Evolutionary conservation across 2,888 invertebrate genomes (phyloP).

Genomic region (Spatulosminthurus flaviceps): DNA sequence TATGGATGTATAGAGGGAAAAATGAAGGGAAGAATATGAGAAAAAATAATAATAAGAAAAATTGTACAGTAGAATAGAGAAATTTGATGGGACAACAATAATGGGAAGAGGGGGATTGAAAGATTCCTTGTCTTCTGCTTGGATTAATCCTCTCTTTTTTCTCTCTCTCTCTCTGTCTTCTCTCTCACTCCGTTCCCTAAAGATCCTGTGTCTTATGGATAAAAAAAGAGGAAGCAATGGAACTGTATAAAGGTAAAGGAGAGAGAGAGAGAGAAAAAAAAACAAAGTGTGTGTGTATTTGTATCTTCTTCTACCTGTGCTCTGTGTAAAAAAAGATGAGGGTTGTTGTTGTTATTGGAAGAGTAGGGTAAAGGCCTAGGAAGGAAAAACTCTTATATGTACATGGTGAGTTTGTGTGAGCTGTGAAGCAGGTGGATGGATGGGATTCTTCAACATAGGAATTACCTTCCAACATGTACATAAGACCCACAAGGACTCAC

Average conservation of each 20-base stretch:
- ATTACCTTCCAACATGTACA: not conserved
- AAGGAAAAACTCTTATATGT: too few species aligned
- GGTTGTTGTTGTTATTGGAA: constrained; percentile 16
- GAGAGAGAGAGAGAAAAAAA: not conserved
- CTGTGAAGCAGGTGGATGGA: constrained; percentile 37
- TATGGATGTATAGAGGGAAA: too few species aligned
- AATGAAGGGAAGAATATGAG: too few species aligned
- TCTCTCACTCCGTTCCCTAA: too few species aligned
- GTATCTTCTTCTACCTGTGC: too few species aligned
- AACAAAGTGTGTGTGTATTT: constrained; percentile 3
- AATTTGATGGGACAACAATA: constrained; percentile 24
- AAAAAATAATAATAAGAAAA: not conserved
- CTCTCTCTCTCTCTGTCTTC: not conserved
- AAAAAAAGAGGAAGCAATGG: not conserved
- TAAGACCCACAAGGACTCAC: constrained; percentile 19
- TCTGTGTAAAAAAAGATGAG: constrained; percentile 29
- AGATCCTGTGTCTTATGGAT: not conserved
- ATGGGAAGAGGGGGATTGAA: constrained; percentile 15
- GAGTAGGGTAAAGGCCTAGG: not conserved
- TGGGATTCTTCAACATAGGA: constrained; percentile 26
- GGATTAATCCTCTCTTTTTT: constrained; percentile 22
- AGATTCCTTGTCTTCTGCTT: constrained; percentile 28
- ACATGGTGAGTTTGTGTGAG: constrained; percentile 3
- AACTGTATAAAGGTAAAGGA: too few species aligned
- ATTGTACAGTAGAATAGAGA: not conserved